Base-by-base conservation (phyloP, 2,797 vertebrate species). In the Coccyzus lansbergi region DNA sequence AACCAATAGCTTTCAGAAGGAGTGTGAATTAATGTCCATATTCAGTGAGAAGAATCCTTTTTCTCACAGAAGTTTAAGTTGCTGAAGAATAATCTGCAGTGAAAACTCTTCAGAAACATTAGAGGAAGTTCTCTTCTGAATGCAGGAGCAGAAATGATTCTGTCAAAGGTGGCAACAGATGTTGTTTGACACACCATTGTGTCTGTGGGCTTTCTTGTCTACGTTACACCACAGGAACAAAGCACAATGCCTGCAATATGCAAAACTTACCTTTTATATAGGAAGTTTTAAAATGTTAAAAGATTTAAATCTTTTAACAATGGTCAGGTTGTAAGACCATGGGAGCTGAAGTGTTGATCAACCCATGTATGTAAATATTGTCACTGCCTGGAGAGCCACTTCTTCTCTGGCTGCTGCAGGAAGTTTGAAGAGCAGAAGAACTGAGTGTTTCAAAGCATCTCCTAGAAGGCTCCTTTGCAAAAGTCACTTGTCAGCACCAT, bases 401-500 rank as follows among this genome's bases (percentile, higher is more conserved):
- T 59, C 40, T 34, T 52, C 75, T 31, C 36, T 5, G 6, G n/a
- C 10, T 58, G 36, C 62, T 71, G 33, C n/a, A 51, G 26, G 29
- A 71, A 44, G 18, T 51, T 36, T 46, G 76, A 49, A 46, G 51
- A 87, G 82, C 38, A 53, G 52, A 51, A 74, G 42, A 69, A 42
- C 22, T n/a, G 34, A 48, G 25, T 53, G 24, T 69, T 85, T 87
- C 82, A 81, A 33, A 83, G 58, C 44, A 33, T 60, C 78, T 77
- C 44, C 81, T 88, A 15, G 13, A 88, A 91, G 67, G 38, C 46
- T 56, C 8, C 42, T 88, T 79, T 48, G 53, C 71, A 96, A 95
- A 95, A 84, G 89, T 94, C 72, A 26, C 75, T 71, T 52, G 69
- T 88, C 76, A 86, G 65, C 1, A 0, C 31, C 13, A 6, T 38